Evolutionary conservation across 92 coral and sea anemone species (phyloP).

Genomic region (Diadumene lineata): DNA sequence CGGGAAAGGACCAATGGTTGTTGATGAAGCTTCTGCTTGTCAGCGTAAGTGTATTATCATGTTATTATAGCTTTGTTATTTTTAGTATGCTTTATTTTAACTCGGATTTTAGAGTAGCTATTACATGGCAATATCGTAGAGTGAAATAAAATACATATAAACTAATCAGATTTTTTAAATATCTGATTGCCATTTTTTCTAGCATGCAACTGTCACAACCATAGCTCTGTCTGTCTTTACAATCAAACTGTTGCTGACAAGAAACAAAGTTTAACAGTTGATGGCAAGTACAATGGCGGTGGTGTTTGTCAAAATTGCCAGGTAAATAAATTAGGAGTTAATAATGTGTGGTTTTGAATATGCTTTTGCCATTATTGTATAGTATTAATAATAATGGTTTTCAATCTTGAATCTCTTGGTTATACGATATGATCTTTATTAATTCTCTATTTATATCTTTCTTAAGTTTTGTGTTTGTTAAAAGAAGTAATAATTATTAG

Average conservation of each 20-base stretch:
- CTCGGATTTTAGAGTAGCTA: too few species aligned
- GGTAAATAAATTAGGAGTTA: slow-evolving; percentile 57
- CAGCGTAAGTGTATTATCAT: slow-evolving; percentile 56
- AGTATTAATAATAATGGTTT: too few species aligned
- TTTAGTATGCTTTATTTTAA: too few species aligned
- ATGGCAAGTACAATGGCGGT: slow-evolving; percentile 82
- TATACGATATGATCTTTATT: too few species aligned
- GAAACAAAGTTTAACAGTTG: slow-evolving; percentile 75
- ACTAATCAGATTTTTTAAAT: not conserved
- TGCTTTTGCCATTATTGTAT: too few species aligned
- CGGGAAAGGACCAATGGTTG: slow-evolving; percentile 69
- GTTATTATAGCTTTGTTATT: not conserved
- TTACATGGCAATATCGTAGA: too few species aligned
- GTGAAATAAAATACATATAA: too few species aligned
- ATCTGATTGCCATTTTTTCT: not conserved
- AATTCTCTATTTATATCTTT: too few species aligned
- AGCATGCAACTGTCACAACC: slow-evolving; percentile 94
- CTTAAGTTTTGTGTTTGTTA: too few species aligned
- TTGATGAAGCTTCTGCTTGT: slow-evolving; percentile 80
- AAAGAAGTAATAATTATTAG: too few species aligned
- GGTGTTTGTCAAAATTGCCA: slow-evolving; percentile 89
- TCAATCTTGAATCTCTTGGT: too few species aligned
- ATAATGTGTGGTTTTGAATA: too few species aligned
- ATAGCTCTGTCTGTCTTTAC: slow-evolving; percentile 80
- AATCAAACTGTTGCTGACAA: slow-evolving; percentile 80